Evolutionary conservation across 2,888 invertebrate species (phyloP).

Genomic region (Hylaea fasciaria): DNA sequence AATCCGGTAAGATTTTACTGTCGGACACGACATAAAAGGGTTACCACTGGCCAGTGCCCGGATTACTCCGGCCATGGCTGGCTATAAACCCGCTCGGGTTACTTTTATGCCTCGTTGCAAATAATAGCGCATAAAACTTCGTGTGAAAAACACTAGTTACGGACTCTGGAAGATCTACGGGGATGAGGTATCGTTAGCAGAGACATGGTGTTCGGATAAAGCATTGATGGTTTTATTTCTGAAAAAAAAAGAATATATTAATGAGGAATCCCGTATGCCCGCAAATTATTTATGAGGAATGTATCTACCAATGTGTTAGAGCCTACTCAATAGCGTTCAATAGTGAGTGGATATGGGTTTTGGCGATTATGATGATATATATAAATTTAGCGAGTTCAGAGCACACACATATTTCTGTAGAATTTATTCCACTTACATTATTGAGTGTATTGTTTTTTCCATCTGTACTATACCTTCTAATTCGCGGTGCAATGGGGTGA

Average conservation of each 20-base stretch:
- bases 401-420: no score
- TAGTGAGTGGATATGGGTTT: no score
- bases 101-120: conserved; percentile 83
- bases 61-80: conserved; percentile 63
- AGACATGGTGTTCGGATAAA: no score
- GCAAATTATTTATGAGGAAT: no score
- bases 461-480: conserved; percentile 69
- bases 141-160: conserved; percentile 84
- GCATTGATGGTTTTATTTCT: no score
- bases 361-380: no score
- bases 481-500: conserved; percentile 76
- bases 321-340: no score
- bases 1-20: conserved; percentile 76
- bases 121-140: conserved; percentile 85
- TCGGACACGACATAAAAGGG: conserved; percentile 78
- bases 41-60: conserved; percentile 56
- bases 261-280: no score
- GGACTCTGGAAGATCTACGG: conserved; percentile 60
- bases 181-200: conserved; percentile 52
- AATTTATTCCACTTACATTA: no score
- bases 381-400: no score
- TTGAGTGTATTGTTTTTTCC: conserved; percentile 43
- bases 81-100: conserved; percentile 75
- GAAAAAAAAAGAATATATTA: no score
- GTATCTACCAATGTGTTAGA: no score